Base-by-base conservation (phyloP, 2,888 invertebrate genomes). In the Eristalinus aeneus region DNA sequence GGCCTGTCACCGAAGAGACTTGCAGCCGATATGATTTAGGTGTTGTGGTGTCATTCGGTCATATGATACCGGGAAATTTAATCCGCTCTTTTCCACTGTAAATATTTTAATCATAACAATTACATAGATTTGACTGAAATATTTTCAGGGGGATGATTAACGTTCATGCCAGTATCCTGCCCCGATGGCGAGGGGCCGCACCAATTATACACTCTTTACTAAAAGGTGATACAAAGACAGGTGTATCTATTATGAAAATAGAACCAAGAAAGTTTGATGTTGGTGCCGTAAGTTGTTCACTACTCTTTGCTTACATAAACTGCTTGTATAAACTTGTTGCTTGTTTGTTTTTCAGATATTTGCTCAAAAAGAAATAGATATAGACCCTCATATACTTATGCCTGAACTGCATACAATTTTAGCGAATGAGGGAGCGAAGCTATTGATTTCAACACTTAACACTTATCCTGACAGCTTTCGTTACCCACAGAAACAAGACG, bases 111-210 rank as follows among this genome's bases (percentile, higher is more conserved):
- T 4, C 56, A 23, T 3, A 12, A 23, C 11, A 22, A 22, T 11
- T 5, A n/a, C 22, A 56, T 56, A 12, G 11, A 23, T 23, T 56
- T 46, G 16, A 46, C 8, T 46, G 4, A 46, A 46, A 16, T 46
- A 16, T 11, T 88, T 84, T 16, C 27, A 97, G 97, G 89, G 98
- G 98, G 31, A 97, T 98, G 94, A 93, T 98, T 36, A 99, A 99
- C 93, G 96, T 98, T 0, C 99, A 99, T 92, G 97, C 96, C 0
- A 98, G 98, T 92, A 92, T 98, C 65, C 92, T 99, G 85, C 99
- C 99, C 0, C 94, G 96, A 74, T 98, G 98, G 97, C 94, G 98
- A 88, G 99, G 99, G 6, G 97, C 98, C 10, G 96, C 98, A 0
- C 99, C 99, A 0, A 96, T 98, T 64, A 95, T 97, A 71, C 95